Evolutionary conservation across 2,113 vertebrate species (phyloP).

Genomic region (Morone saxatilis): DNA sequence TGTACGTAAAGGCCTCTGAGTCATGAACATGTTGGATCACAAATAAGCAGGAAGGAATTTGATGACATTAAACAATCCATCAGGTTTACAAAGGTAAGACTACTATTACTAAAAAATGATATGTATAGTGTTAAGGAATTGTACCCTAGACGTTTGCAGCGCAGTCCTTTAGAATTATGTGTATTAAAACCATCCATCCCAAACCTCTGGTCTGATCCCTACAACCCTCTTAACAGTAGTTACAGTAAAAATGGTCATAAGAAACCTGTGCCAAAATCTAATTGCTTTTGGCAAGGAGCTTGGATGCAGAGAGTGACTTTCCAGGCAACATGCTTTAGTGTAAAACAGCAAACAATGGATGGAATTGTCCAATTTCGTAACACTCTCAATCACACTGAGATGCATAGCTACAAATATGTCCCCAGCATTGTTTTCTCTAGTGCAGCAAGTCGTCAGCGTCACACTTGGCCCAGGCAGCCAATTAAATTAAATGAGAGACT

Average conservation of each 20-base stretch:
- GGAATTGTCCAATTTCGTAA: constrained; percentile 52
- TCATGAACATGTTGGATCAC: neutral
- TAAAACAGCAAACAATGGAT: constrained; percentile 50
- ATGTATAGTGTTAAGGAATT: constrained; percentile 10
- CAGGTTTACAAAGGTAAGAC: constrained; percentile 41
- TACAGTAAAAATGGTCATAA: constrained; percentile 43
- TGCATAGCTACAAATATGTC: no score
- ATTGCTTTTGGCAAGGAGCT: constrained; percentile 29
- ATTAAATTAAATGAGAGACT: no score
- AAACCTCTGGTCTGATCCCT: constrained; percentile 17
- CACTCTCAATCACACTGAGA: constrained; percentile 30
- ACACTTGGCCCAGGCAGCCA: no score
- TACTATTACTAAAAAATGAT: constrained; percentile 3
- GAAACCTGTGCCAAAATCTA: constrained; percentile 41
- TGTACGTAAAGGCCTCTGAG: neutral
- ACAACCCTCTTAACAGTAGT: constrained; percentile 25
- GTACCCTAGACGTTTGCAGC: constrained; percentile 30
- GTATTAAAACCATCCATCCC: constrained; percentile 48
- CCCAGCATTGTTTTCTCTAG: no score
- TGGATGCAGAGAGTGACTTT: constrained; percentile 41
- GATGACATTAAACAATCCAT: constrained; percentile 16
- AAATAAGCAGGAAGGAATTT: constrained; percentile 5
- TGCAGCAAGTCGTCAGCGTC: no score
- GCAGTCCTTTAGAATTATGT: constrained; percentile 20
- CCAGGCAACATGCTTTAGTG: constrained; percentile 50